Percentiles rank a stretch among this genome's conserved stretches.
These are phyloP conservation scores for Pipra filicauda DNA, from an alignment of 2,113 vertebrate genomes.

Conservation along the genomic window DNA sequence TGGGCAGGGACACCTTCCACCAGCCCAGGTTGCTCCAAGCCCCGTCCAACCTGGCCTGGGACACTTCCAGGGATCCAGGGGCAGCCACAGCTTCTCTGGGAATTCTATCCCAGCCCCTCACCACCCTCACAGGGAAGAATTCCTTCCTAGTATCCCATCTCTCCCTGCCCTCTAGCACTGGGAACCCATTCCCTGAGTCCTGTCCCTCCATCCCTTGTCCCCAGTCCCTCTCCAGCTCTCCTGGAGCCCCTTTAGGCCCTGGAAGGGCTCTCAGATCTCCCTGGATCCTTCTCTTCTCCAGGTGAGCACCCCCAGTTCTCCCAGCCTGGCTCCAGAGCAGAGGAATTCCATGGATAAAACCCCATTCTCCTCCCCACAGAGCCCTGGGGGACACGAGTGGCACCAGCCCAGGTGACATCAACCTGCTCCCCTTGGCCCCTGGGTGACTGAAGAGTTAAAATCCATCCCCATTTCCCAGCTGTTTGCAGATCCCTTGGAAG, in stretches of 20 bases:
- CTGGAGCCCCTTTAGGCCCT: no score
- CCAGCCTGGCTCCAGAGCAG: background rate
- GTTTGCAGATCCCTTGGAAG: background rate
- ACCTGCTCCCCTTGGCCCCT: background rate
- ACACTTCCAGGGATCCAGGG: background rate
- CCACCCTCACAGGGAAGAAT: background rate
- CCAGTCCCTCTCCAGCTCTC: no score
- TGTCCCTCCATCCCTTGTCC: background rate
- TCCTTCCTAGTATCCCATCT: background rate
- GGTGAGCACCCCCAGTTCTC: no score
- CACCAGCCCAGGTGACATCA: background rate
- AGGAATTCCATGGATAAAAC: background rate
- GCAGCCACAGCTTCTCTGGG: background rate
- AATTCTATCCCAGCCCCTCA: background rate
- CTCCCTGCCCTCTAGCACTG: background rate
- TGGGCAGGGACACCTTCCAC: background rate
- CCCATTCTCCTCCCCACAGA: background rate
- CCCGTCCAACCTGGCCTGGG: background rate
- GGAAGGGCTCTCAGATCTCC: no score
- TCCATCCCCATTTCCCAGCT: conserved; percentile 22
- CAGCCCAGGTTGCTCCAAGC: background rate
- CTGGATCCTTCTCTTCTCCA: background rate
- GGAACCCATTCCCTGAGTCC: background rate
- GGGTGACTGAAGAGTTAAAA: background rate
- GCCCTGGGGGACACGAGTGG: background rate